Conservation (phyloP, 2,888 invertebrate genomes). For the Sthenelais limicola region DNA sequence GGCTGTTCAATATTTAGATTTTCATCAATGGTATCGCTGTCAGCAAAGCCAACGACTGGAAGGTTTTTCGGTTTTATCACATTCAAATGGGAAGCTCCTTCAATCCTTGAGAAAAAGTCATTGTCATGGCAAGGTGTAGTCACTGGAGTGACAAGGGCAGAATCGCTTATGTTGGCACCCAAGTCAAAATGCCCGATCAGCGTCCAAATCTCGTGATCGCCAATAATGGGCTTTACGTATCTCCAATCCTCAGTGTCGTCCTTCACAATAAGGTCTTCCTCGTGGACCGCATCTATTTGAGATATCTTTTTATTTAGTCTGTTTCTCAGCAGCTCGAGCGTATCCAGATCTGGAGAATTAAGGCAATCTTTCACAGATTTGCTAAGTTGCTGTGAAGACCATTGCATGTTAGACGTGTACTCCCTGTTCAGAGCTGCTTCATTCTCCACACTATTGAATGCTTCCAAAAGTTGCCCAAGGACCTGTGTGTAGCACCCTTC, state of each 20-base stretch:
- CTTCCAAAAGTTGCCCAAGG: conserved; percentile 18
- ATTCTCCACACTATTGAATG: conserved; percentile 7
- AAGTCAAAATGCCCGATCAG: conserved; percentile 21
- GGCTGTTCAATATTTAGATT: conserved; percentile 30
- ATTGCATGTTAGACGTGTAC: conserved; percentile 14
- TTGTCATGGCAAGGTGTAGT: conserved; percentile 28
- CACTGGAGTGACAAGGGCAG: conserved; percentile 2
- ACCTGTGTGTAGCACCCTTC: conserved; percentile 31
- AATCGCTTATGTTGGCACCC: conserved; percentile 5
- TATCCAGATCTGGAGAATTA: conserved; percentile 25
- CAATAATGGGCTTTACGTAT: conserved; percentile 10
- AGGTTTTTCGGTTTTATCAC: not conserved
- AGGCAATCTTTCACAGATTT: conserved; percentile 3
- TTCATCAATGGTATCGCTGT: conserved; percentile 14
- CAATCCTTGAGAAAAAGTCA: not conserved
- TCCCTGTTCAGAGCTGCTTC: conserved; percentile 13
- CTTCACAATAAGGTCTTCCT: conserved; percentile 8
- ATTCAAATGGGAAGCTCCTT: too few species aligned
- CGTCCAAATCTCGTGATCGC: conserved; percentile 25
- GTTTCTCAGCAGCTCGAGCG: not conserved
- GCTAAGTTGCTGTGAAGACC: conserved; percentile 3
- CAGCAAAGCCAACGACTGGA: not conserved
- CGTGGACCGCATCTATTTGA: conserved; percentile 3
- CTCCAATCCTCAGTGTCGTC: conserved; percentile 5
- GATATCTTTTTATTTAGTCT: conserved; percentile 1